Percentiles rank a stretch among this genome's conserved stretches.
These are phyloP conservation scores for Apis florea DNA, from an alignment of 1,140 invertebrate genomes.

Conservation along the genomic window DNA sequence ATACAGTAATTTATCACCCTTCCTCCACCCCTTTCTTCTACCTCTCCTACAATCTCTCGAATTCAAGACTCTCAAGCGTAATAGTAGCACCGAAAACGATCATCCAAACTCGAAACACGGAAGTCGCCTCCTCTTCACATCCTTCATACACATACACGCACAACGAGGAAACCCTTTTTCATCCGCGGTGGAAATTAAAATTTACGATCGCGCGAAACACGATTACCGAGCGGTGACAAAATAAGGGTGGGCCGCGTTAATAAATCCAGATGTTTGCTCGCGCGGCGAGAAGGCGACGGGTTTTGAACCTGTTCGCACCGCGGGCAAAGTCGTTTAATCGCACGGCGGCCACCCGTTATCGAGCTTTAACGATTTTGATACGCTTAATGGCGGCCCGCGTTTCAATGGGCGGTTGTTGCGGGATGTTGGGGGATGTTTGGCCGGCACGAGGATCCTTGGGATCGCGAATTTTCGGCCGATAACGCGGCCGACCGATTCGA, in stretches of 20 bases:
- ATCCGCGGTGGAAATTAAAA: constrained; percentile 18
- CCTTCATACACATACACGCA: no score
- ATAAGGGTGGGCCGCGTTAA: not conserved
- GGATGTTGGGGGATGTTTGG: no score
- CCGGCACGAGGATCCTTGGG: not conserved
- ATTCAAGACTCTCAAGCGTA: no score
- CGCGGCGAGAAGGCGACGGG: no score
- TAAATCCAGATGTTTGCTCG: constrained; percentile 24
- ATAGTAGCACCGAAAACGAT: no score
- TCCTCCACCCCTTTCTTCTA: no score
- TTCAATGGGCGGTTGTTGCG: not conserved
- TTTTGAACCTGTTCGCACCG: no score
- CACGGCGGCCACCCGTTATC: not conserved
- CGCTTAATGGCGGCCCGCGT: not conserved
- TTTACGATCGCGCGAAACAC: constrained; percentile 7
- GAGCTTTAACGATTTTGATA: constrained; percentile 7
- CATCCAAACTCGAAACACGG: no score
- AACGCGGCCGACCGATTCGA: no score
- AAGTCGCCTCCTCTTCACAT: no score
- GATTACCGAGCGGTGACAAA: constrained; percentile 7
- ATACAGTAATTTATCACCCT: no score
- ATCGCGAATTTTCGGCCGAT: not conserved
- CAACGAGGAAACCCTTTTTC: not conserved
- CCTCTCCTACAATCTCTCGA: no score
- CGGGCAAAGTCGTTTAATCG: constrained; percentile 23